Percentiles rank a stretch among this genome's conserved stretches.
These are phyloP conservation scores for Xenopus tropicalis DNA, from an alignment of 2,113 vertebrate genomes.

Conservation along the genomic window UCB_Xtro_10.0 CM004447.2:152220001-152220500, in stretches of 20 bases:
- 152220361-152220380: too few relatives aligned
- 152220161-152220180: neutral
- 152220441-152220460: too few relatives aligned
- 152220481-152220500: too few relatives aligned
- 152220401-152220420: too few relatives aligned
- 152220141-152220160: neutral
- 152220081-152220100: neutral
- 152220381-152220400: too few relatives aligned
- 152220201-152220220: too few relatives aligned
- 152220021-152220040: slow-evolving; percentile 8
- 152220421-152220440: too few relatives aligned
- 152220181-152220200: neutral
- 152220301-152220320: neutral
- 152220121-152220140: neutral
- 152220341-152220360: neutral
- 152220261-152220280: neutral
- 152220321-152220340: neutral
- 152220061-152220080: neutral
- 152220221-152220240: neutral
- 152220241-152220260: neutral
- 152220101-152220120: neutral
- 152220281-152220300: neutral
- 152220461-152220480: too few relatives aligned
- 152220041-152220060: neutral
- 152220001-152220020: slow-evolving; percentile 5